Percentiles rank a stretch among this genome's conserved stretches.
Evolutionary conservation across 2,888 invertebrate genomes (phyloP).

Genomic region (Euphydryas editha): DNA sequence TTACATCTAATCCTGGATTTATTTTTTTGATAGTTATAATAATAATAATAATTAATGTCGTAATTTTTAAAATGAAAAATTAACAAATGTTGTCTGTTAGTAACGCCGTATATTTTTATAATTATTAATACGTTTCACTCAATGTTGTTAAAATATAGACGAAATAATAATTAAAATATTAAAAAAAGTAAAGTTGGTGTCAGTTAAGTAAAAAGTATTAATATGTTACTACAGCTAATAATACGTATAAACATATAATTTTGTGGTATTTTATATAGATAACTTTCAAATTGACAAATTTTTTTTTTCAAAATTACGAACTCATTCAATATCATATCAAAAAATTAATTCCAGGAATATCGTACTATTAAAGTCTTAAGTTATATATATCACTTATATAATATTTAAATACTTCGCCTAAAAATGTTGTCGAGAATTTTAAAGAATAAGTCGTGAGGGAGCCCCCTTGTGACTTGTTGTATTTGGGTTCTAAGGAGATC

Average conservation of each 20-base stretch:
- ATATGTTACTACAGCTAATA: not conserved
- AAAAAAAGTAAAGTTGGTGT: not conserved
- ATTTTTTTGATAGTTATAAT: not conserved
- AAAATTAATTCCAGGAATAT: not conserved
- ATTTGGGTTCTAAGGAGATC: conserved; percentile 92
- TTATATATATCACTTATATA: conserved; percentile 19
- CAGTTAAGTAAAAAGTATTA: not conserved
- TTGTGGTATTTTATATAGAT: not conserved
- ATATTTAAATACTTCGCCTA: conserved; percentile 62
- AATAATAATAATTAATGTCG: too few relatives aligned
- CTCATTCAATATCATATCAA: not conserved
- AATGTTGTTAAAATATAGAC: not conserved
- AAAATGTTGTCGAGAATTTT: conserved; percentile 92
- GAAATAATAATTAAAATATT: not conserved
- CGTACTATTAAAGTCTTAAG: conserved; percentile 3
- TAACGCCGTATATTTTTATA: not conserved
- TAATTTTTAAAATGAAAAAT: too few relatives aligned
- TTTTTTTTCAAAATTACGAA: too few relatives aligned
- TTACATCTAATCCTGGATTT: not conserved
- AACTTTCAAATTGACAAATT: too few relatives aligned
- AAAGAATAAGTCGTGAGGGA: conserved; percentile 92
- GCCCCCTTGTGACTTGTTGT: conserved; percentile 91
- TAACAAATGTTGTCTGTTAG: too few relatives aligned
- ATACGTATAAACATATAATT: not conserved
- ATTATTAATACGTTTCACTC: too few relatives aligned